phyloP scores from a whole-genome alignment of 2,113 vertebrate genomes.

The Bombycilla garrulus region DNA sequence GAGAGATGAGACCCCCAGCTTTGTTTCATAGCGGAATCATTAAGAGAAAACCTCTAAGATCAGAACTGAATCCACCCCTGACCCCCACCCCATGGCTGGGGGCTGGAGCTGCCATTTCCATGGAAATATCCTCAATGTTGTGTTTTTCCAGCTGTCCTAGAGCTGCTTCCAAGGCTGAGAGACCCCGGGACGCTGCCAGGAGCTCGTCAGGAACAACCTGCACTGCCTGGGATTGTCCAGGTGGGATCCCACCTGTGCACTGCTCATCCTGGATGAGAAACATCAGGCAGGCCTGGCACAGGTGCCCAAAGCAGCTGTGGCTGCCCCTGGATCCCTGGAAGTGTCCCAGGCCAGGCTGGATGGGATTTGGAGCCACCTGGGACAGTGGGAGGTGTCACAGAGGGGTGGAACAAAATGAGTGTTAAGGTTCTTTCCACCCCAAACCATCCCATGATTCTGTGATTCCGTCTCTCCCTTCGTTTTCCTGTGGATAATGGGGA shows the following conservation, averaged over 20 bases:
- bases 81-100: not conserved
- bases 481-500: not conserved
- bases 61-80: not conserved
- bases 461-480: not conserved
- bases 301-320: not conserved
- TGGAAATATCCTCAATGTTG: not conserved
- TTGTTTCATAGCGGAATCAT: not conserved
- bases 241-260: accelerated
- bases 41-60: not conserved
- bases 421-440: not conserved
- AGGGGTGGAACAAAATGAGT: accelerated
- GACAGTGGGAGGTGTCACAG: accelerated
- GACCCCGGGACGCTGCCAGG: accelerated
- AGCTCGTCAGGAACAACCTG: not conserved
- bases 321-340: not conserved
- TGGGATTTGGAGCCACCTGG: accelerated
- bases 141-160: not conserved
- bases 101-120: not conserved
- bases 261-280: not conserved
- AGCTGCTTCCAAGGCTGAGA: not conserved
- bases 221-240: not conserved
- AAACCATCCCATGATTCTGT: not conserved
- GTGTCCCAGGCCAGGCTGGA: not conserved
- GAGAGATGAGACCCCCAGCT: not conserved
- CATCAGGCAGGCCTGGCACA: not conserved